These are phyloP conservation scores for Erythrocercus mccallii DNA, from an alignment of 2,113 vertebrate species.

Conservation along the genomic window DNA sequence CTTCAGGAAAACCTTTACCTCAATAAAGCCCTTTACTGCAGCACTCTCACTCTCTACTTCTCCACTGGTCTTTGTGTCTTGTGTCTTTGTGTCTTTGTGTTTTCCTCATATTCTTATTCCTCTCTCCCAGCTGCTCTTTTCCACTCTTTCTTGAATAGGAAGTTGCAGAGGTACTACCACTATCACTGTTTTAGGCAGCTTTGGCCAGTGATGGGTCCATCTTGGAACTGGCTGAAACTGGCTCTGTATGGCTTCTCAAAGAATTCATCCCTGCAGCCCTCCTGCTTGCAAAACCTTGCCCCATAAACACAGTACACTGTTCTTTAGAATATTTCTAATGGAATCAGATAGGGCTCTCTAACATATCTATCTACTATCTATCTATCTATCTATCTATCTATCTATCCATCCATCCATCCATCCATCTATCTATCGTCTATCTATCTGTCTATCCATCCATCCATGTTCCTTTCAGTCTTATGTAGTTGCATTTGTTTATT, in stretches of 20 bases:
- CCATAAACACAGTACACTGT: neutral
- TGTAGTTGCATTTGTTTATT: neutral
- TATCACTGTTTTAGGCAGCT: neutral
- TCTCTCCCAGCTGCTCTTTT: neutral
- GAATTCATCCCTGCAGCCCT: neutral
- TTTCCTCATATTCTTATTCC: neutral
- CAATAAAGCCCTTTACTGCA: rapidly evolving
- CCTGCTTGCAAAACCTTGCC: neutral
- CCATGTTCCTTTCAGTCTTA: neutral
- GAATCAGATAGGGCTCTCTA: neutral
- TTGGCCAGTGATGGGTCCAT: rapidly evolving
- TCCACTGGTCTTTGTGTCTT: neutral
- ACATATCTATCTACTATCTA: neutral
- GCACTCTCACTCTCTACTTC: rapidly evolving
- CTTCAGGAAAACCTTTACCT: neutral
- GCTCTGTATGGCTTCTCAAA: neutral
- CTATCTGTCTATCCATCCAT: neutral
- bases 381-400: neutral
- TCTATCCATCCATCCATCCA: neutral
- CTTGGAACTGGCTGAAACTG: neutral
- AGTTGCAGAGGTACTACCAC: neutral
- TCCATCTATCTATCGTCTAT: neutral
- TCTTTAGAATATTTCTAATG: neutral
- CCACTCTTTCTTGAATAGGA: neutral
- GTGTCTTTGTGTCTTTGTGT: too few species aligned